Base-by-base conservation (phyloP, 1,140 invertebrate genomes). In the Drosophila subpulchrella region DNA sequence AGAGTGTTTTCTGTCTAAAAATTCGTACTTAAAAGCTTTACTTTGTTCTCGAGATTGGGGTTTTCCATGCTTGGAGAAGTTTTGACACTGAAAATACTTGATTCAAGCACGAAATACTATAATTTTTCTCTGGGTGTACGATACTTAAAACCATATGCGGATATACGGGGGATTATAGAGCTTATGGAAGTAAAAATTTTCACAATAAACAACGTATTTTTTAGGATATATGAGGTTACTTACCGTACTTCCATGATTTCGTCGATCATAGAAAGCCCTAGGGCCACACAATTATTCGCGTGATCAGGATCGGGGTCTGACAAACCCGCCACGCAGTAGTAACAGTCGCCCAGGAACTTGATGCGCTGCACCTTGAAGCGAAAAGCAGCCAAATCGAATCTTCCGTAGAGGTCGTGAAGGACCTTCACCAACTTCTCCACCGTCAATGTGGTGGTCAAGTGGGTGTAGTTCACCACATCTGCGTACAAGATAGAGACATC, bases 401-500 rank as follows among this genome's bases (percentile, higher is more conserved):
- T 95, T 0, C 97, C 97, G 92, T 98, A 99, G 0, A 99, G 93
- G 82, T 98, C 97, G 90, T 99, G 98, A 4, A 99, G 93, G 0
- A 97, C 95, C 90, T 97, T 95, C 0, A 99, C 97, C 42, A 99
- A 93, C 66, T 96, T 95, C 83, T 96, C 95, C 0, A 97, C 96
- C 0, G 95, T 94, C 38, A 99, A 93, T 3, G 95, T 96, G 0
- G 96, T 96, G 0, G 98, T 98, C 79, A 99, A 94, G 41, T 96
- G 94, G 0, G 98, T 98, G 91, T 98, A 99, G 91, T 99, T 98
- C 1, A 99, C 98, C 39, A 99, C 97, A 92, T 99, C 98, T 0
- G 98, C 98, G 93, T 98, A 99, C 4, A 99, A 92, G 75, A 99
- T 98, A 63, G 96, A 97, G 6, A 99, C 97, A 91, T 98, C 96